A percentile compares a stretch with the other conserved stretches of the same genome.
Evolutionary conservation across 2,888 invertebrate genomes (phyloP).

Genomic region (Cephonodes hylas): DNA sequence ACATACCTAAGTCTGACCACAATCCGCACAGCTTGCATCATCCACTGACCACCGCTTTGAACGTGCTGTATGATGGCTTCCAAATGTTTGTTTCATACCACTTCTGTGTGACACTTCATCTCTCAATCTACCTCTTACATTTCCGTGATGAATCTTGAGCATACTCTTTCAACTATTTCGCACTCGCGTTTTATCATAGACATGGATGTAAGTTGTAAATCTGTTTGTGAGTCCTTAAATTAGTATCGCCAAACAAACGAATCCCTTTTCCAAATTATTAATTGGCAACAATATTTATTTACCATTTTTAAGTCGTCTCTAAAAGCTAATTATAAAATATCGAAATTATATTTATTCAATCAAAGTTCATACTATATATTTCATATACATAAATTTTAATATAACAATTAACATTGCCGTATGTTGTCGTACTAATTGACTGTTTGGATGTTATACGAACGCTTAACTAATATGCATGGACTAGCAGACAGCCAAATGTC

Average conservation of each 20-base stretch:
- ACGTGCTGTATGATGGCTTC: conserved; percentile 43
- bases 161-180: conserved; percentile 10
- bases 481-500: conserved; percentile 41
- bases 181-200: not conserved
- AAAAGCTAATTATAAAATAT: not conserved
- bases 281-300: not conserved
- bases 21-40: conserved; percentile 51
- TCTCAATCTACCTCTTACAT: conserved; percentile 20
- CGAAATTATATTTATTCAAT: not conserved
- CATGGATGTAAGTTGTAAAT: not conserved
- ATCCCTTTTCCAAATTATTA: not conserved
- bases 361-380: not conserved
- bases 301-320: not conserved
- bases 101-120: conserved; percentile 25
- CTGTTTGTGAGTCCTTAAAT: not conserved
- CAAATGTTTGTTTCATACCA: conserved; percentile 26
- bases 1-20: conserved; percentile 46
- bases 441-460: conserved; percentile 5
- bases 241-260: not conserved
- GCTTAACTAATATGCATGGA: conserved; percentile 52
- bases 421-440: conserved; percentile 1
- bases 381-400: not conserved
- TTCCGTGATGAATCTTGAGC: not conserved
- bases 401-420: not conserved
- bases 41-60: conserved; percentile 55